Base-by-base conservation (phyloP, 2,888 invertebrate species). In the Linnaemya vulpina region DNA sequence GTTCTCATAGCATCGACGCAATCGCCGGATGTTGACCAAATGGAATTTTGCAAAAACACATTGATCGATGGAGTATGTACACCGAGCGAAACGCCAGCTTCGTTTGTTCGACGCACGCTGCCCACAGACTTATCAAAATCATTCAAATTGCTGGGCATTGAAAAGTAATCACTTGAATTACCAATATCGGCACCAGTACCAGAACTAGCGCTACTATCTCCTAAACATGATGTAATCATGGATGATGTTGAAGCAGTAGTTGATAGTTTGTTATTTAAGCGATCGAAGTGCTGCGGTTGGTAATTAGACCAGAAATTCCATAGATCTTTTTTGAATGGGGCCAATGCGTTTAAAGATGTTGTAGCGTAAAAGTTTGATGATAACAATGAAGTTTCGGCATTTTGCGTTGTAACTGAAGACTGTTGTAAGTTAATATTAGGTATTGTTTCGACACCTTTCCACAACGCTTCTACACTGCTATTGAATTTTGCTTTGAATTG, bases 391-490 rank as follows among this genome's bases (percentile, higher is more conserved):
- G 55, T 49, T 13, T 53, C 67, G 71, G 67, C 62, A 15, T 30
- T 25, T 46, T 83, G 58, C 30, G 30, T 22, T 20, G 25, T 20
- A 40, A 22, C 10, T 30, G 65, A 3, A 30, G 35, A 22, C n/a
- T 30, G 38, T n/a, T 75, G 70, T 3, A 35, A 40, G 13, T 43
- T 43, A 9, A 20, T 15, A 40, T 40, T 60, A 15, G 40, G 10
- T 0, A 35, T 35, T 89, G 85, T 81, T 40, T 94, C 92, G 87
- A 93, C 85, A 90, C 93, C 88, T 87, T 93, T 94, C 95, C 95
- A 95, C 81, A 95, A 92, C 51, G 95, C 95, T 90, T 95, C 95
- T 86, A 95, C 93, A 90, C 94, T 95, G 87, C 94, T 94, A 90
- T 95, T 94, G 90, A 95, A 95, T 91, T 95, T 95, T 9, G 95